A percentile compares a stretch with the other conserved stretches of the same genome.
These are phyloP conservation scores for Drosophila eohydei DNA, from an alignment of 2,888 invertebrate species.

Conservation along the genomic window DNA sequence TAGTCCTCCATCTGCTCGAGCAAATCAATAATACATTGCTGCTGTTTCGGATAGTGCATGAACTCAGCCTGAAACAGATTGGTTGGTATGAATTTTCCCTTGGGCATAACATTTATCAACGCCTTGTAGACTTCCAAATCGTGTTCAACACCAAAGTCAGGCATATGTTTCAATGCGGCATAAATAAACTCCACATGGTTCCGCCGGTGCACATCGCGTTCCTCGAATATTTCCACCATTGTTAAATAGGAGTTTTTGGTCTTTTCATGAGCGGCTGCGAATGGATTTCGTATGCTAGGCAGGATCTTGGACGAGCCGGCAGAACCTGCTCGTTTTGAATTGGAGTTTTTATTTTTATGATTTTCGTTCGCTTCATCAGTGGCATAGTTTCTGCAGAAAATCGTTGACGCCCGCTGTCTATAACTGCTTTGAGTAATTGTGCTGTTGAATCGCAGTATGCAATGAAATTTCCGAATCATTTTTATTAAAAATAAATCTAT, in stretches of 20 bases:
- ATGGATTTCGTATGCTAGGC: constrained; percentile 81
- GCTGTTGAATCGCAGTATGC: constrained; percentile 50
- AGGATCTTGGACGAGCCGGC: constrained; percentile 50
- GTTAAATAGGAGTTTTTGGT: constrained; percentile 89
- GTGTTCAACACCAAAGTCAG: constrained; percentile 94
- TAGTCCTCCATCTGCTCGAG: constrained; percentile 96
- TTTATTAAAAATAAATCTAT: constrained; percentile 51
- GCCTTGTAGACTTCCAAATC: constrained; percentile 95
- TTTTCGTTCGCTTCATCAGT: constrained; percentile 30
- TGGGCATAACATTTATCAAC: constrained; percentile 93
- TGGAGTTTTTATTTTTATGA: constrained; percentile 1
- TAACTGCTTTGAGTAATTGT: constrained; percentile 29
- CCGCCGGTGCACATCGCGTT: constrained; percentile 88
- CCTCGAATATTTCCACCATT: constrained; percentile 90
- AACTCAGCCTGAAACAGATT: constrained; percentile 95
- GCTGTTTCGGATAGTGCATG: constrained; percentile 97
- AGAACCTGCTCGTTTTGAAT: constrained; percentile 19
- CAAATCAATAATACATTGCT: constrained; percentile 95
- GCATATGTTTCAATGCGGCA: constrained; percentile 94
- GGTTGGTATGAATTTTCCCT: constrained; percentile 93
- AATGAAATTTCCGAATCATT: constrained; percentile 62
- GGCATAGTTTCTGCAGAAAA: constrained; percentile 34
- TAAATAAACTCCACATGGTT: constrained; percentile 98
- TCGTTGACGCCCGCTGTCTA: constrained; percentile 25
- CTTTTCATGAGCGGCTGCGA: constrained; percentile 75